phyloP scores from a whole-genome alignment of 2,888 invertebrate species.

The Nematopogon swammerdamellus region DNA sequence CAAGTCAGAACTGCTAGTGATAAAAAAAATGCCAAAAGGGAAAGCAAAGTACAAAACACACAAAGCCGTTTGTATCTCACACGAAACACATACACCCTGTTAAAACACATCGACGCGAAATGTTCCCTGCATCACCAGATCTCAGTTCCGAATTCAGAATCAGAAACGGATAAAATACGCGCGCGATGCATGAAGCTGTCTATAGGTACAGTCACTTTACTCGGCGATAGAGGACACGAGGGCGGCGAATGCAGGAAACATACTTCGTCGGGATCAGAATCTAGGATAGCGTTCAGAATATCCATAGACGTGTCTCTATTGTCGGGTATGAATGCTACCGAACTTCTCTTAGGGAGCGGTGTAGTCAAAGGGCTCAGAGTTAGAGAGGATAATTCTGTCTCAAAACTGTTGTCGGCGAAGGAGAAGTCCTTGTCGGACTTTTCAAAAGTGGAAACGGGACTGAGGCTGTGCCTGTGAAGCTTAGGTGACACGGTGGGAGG shows the following conservation, averaged over 20 bases:
- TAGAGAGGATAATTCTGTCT: constrained; percentile 35
- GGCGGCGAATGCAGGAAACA: constrained; percentile 41
- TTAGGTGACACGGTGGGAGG: constrained; percentile 64
- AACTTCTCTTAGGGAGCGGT: constrained; percentile 39
- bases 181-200: constrained; percentile 62
- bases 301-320: constrained; percentile 36
- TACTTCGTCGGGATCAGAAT: constrained; percentile 43
- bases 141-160: constrained; percentile 65
- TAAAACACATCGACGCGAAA: constrained; percentile 1
- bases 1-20: background rate
- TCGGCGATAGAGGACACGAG: constrained; percentile 46
- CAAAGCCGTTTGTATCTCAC: constrained; percentile 13
- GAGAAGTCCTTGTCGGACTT: constrained; percentile 28
- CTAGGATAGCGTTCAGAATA: constrained; percentile 43
- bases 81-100: constrained; percentile 4
- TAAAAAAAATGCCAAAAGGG: constrained; percentile 6
- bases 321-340: constrained; percentile 36
- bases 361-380: constrained; percentile 43
- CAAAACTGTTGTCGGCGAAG: constrained; percentile 31
- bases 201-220: constrained; percentile 61
- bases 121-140: constrained; percentile 61
- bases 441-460: constrained; percentile 27
- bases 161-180: constrained; percentile 60
- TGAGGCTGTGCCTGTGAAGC: constrained; percentile 28
- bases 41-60: constrained; percentile 18